A percentile compares a stretch with the other conserved stretches of the same genome.
Evolutionary conservation across 2,797 vertebrate genomes (phyloP).

Genomic region (Selene dorsalis): DNA sequence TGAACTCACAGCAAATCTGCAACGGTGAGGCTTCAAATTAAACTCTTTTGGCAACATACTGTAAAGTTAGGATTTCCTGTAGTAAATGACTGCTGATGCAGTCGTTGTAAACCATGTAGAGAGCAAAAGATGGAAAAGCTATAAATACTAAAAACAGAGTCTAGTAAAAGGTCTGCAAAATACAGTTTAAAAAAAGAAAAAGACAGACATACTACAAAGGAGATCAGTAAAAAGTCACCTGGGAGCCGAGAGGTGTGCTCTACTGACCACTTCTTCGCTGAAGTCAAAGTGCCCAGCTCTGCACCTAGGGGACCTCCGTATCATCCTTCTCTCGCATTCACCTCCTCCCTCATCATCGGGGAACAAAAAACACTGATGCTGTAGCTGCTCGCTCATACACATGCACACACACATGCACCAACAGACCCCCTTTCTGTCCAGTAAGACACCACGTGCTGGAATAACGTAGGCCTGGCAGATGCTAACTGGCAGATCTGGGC

Average conservation of each 20-base stretch:
- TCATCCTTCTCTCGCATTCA: constrained; percentile 65
- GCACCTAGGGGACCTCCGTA: constrained; percentile 71
- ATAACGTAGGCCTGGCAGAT: constrained; percentile 58
- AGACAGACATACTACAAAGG: neutral
- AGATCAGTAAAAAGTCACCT: constrained; percentile 66
- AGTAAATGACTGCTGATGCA: neutral
- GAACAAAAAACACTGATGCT: constrained; percentile 28
- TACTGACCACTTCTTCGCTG: constrained; percentile 79
- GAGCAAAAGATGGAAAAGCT: neutral
- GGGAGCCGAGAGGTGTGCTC: constrained; percentile 62
- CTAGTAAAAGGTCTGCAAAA: neutral
- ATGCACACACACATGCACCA: neutral
- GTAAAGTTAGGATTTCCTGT: neutral
- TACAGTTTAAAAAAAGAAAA: neutral
- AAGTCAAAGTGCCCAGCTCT: constrained; percentile 81
- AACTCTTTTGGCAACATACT: neutral
- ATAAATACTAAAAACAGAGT: neutral
- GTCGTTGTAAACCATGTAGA: neutral
- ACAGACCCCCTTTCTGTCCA: constrained; percentile 45
- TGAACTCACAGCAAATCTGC: neutral
- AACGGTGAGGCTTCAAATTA: neutral
- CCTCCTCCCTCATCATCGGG: constrained; percentile 41
- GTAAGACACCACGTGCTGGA: constrained; percentile 51
- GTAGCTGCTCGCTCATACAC: constrained; percentile 33
- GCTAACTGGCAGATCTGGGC: constrained; percentile 61